Conservation (phyloP, 2,797 vertebrate genomes). For the Premnoplex brunnescens region DNA sequence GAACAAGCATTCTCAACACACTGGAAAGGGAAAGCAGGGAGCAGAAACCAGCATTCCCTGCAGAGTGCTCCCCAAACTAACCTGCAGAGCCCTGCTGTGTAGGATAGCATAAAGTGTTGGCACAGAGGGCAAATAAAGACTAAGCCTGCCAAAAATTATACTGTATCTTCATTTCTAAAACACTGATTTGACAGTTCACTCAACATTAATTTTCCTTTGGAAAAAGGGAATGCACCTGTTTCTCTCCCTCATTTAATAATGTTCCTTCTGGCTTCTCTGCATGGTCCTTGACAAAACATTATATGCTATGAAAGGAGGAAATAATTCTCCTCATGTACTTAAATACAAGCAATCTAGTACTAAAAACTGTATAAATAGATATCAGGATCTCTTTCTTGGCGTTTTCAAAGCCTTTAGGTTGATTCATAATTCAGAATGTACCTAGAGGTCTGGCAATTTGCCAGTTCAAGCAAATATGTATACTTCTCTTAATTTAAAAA, state of each 20-base stretch:
- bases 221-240: slow-evolving; percentile 1
- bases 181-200: neutral
- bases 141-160: neutral
- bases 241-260: neutral
- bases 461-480: neutral
- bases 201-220: neutral
- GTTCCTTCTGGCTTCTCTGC: slow-evolving; percentile 29
- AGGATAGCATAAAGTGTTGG: neutral
- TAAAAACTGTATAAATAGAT: neutral
- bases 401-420: neutral
- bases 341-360: neutral
- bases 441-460: neutral
- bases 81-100: neutral
- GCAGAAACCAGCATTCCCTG: neutral
- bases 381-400: neutral
- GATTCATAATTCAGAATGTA: neutral
- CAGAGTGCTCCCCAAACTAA: neutral
- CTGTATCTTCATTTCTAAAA: neutral
- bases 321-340: neutral
- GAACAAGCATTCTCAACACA: neutral
- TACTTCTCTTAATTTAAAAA: neutral
- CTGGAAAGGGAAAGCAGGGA: neutral
- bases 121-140: neutral
- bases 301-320: neutral
- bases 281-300: neutral